phyloP scores from a whole-genome alignment of 2,888 invertebrate genomes.

The Sinodicranocentrus sp. region DNA sequence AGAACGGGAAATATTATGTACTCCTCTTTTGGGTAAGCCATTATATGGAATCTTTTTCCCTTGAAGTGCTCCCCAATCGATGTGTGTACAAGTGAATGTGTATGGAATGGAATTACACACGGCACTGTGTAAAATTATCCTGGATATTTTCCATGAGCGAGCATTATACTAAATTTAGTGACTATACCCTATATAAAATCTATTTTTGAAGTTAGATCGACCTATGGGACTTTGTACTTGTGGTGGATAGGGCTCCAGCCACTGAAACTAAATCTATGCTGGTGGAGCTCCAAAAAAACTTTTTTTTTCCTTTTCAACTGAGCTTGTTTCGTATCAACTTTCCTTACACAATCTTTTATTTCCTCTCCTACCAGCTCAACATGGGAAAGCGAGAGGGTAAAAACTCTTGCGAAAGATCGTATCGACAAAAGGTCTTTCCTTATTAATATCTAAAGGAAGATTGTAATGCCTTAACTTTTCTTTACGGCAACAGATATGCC shows the following conservation, averaged over 20 bases:
- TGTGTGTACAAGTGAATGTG: background rate
- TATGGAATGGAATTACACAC: conserved; percentile 9
- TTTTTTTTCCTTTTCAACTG: background rate
- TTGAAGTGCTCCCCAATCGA: background rate
- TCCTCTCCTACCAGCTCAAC: background rate
- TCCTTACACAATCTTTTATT: conserved; percentile 31
- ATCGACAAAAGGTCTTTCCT: background rate
- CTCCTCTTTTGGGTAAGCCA: background rate
- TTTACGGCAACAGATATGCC: conserved; percentile 19
- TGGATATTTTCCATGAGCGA: conserved; percentile 4
- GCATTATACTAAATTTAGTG: no score
- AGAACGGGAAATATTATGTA: conserved; percentile 2
- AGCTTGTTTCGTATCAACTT: conserved; percentile 16
- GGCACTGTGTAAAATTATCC: conserved; percentile 23
- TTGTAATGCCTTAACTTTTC: conserved; percentile 14
- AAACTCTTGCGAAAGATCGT: conserved; percentile 1
- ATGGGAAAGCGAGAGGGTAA: conserved; percentile 13
- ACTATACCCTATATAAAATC: conserved; percentile 11
- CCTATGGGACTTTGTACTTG: conserved; percentile 6
- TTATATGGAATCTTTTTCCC: conserved; percentile 20
- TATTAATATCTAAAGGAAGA: conserved; percentile 18
- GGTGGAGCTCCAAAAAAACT: background rate
- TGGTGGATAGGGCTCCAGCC: background rate
- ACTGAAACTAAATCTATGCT: conserved; percentile 13
- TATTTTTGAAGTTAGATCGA: conserved; percentile 19